phyloP scores from a whole-genome alignment of 2,113 vertebrate species.

The Esox niger region DNA sequence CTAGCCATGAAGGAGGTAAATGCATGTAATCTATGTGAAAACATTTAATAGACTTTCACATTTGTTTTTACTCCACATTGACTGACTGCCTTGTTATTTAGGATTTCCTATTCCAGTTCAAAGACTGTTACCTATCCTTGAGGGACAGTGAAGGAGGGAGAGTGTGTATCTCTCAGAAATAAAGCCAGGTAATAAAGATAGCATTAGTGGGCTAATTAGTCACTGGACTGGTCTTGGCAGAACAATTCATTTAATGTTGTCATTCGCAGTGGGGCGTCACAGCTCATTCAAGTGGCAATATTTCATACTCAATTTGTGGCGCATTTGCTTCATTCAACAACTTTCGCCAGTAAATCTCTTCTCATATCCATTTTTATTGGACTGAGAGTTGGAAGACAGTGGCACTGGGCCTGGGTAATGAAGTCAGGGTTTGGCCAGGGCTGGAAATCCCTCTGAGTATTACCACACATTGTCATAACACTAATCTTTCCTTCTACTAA shows the following conservation, averaged over 20 bases:
- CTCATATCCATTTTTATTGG: conserved; percentile 75
- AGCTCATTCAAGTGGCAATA: conserved; percentile 51
- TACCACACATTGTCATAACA: conserved; percentile 33
- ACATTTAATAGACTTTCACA: conserved; percentile 23
- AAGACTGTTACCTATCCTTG: conserved; percentile 29
- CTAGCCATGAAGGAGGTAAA: conserved; percentile 43
- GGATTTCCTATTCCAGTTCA: conserved; percentile 13
- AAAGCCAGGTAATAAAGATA: conserved; percentile 67
- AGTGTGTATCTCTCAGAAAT: conserved; percentile 49
- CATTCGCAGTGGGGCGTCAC: conserved; percentile 51
- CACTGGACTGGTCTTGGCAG: conserved; percentile 55
- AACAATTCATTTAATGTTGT: conserved; percentile 66
- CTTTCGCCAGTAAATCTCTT: conserved; percentile 67
- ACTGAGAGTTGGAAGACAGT: conserved; percentile 55
- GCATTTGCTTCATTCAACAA: conserved; percentile 61
- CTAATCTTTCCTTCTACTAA: conserved; percentile 30
- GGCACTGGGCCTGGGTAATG: conserved; percentile 54
- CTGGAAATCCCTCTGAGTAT: conserved; percentile 43
- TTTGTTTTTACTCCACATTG: conserved; percentile 41
- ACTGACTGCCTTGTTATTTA: conserved; percentile 38
- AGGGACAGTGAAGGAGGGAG: conserved; percentile 17
- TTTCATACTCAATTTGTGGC: conserved; percentile 68
- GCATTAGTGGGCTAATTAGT: conserved; percentile 75
- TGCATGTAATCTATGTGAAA: conserved; percentile 33
- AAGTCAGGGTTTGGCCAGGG: conserved; percentile 40